Evolutionary conservation across 2,113 vertebrate species (phyloP).

Genomic region (Cranoglanis bouderius): DNA sequence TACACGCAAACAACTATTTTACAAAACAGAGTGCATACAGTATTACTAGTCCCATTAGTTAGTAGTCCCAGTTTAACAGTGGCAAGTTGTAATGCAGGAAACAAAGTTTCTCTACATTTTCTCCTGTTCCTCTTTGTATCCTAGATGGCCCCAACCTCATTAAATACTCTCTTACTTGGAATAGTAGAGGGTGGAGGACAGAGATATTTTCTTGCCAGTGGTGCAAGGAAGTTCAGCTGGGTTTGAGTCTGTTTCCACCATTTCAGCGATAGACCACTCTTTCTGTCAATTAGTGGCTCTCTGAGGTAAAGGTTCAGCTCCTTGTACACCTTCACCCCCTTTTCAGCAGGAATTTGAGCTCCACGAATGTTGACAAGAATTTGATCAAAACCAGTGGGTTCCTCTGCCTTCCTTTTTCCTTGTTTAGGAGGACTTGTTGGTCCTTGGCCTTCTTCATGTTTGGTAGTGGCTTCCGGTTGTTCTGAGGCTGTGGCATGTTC

Average conservation of each 20-base stretch:
- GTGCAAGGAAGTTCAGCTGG: neutral
- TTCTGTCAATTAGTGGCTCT: neutral
- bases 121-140: no score
- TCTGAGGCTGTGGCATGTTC: neutral
- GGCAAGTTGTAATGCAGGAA: no score
- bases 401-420: neutral
- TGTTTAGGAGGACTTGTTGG: neutral
- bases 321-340: constrained; percentile 12
- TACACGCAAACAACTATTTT: neutral
- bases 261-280: neutral
- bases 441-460: neutral
- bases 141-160: neutral
- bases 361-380: neutral
- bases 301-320: neutral
- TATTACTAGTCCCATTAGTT: no score
- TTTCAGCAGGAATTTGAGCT: neutral
- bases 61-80: no score
- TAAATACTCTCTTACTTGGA: constrained; percentile 19
- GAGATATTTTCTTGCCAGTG: constrained; percentile 29
- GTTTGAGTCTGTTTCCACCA: neutral
- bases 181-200: constrained; percentile 18
- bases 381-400: neutral
- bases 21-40: neutral
- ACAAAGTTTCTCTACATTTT: neutral
- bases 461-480: neutral